Conservation (phyloP, 2,797 vertebrate genomes). For the Spinibarbus caldwelli region DNA sequence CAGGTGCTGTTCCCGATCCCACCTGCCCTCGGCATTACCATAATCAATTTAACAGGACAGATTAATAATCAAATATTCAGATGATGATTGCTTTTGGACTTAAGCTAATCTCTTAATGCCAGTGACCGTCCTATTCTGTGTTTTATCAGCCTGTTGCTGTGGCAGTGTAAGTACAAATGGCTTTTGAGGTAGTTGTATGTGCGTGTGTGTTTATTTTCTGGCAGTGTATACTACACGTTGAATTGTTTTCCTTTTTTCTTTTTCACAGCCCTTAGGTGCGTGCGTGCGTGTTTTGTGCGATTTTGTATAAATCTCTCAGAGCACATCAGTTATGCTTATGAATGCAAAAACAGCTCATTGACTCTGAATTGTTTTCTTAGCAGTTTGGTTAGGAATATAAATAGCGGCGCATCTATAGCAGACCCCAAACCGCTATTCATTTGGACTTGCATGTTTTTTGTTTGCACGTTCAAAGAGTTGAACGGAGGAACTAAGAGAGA, state of each 20-base stretch:
- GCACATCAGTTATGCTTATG: conserved; percentile 84
- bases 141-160: conserved; percentile 46
- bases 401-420: conserved; percentile 76
- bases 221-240: background rate
- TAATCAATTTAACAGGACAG: conserved; percentile 83
- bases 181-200: conserved; percentile 34
- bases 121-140: conserved; percentile 73
- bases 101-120: conserved; percentile 81
- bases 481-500: conserved; percentile 58
- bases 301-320: conserved; percentile 85
- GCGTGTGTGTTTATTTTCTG: conserved; percentile 4
- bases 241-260: conserved; percentile 25
- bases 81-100: conserved; percentile 81
- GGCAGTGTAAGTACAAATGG: conserved; percentile 42
- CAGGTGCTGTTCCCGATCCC: conserved; percentile 75
- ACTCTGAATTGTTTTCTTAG: conserved; percentile 77
- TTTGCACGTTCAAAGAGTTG: conserved; percentile 55
- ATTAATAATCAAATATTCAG: conserved; percentile 84
- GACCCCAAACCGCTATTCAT: conserved; percentile 72
- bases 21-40: conserved; percentile 71
- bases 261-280: conserved; percentile 17
- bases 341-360: conserved; percentile 86
- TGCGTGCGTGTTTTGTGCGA: conserved; percentile 59
- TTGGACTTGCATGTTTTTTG: conserved; percentile 71
- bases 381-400: conserved; percentile 78